Conservation (phyloP, 30 jellyfish, hydroid and myxozoan genomes). For the Pseudorhiza aurosa region DNA sequence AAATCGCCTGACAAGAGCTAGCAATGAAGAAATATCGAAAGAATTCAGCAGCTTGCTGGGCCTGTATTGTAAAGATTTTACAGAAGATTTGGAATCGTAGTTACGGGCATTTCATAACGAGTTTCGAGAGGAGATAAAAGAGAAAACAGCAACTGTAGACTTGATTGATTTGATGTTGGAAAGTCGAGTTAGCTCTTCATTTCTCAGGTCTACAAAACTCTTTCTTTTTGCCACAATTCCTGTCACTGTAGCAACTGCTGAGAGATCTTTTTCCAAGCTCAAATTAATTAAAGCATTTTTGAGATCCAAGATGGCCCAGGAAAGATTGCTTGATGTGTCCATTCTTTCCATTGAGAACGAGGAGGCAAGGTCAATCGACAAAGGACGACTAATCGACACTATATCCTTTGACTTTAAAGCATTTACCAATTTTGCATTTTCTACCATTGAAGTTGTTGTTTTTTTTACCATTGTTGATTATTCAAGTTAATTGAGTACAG, state of each 20-base stretch:
- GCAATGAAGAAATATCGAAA: background rate
- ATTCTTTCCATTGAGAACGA: conserved; percentile 40
- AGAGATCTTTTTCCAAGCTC: conserved; percentile 24
- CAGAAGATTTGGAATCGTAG: conserved; percentile 27
- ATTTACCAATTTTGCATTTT: background rate
- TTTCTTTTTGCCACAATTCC: conserved; percentile 46
- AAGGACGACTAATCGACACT: conserved; percentile 10
- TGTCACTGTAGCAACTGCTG: conserved; percentile 47
- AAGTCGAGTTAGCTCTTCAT: conserved; percentile 49
- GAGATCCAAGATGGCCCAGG: conserved; percentile 35
- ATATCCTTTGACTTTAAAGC: too few species aligned
- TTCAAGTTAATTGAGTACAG: too few species aligned
- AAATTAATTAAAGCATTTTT: conserved; percentile 30
- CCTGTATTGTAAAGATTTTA: conserved; percentile 15
- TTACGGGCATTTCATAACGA: conserved; percentile 35
- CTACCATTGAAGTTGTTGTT: too few species aligned
- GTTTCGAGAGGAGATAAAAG: conserved; percentile 3
- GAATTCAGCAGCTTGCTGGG: background rate
- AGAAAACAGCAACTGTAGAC: conserved; percentile 12
- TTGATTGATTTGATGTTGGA: conserved; percentile 25
- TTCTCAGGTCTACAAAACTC: conserved; percentile 20
- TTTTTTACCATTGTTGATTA: too few species aligned
- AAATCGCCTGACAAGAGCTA: background rate
- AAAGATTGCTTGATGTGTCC: conserved; percentile 21
- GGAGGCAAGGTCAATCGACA: conserved; percentile 39